Evolutionary conservation across 2,888 invertebrate species (phyloP).

Genomic region (Drosophila macrospina): DNA sequence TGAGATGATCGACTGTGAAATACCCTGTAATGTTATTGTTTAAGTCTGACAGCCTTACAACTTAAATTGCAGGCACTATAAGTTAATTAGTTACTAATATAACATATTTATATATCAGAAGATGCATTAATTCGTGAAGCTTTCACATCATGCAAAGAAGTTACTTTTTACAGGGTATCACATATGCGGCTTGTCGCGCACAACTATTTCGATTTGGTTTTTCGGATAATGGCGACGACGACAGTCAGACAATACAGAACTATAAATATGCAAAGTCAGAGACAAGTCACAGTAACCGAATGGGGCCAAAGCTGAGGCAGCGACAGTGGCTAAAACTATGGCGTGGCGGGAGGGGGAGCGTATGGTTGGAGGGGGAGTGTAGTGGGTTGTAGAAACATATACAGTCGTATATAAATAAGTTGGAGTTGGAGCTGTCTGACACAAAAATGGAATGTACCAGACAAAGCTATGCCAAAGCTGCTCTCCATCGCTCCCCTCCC

Average conservation of each 20-base stretch:
- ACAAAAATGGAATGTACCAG: slow-evolving; percentile 56
- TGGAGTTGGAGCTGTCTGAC: slow-evolving; percentile 51
- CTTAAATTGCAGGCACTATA: no score
- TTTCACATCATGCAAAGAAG: no score
- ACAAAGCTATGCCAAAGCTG: slow-evolving; percentile 40
- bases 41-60: no score
- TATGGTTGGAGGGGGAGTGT: not conserved
- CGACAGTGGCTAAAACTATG: not conserved
- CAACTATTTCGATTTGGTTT: slow-evolving; percentile 20
- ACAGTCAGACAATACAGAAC: slow-evolving; percentile 65
- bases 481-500: no score
- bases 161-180: slow-evolving; percentile 13
- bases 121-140: no score
- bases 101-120: no score
- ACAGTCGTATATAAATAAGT: slow-evolving; percentile 29
- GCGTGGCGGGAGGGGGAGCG: not conserved
- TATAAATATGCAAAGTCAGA: slow-evolving; percentile 69
- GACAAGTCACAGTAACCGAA: slow-evolving; percentile 47
- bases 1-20: not conserved
- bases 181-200: slow-evolving; percentile 19
- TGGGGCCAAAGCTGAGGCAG: slow-evolving; percentile 5
- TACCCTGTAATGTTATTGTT: not conserved
- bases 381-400: not conserved
- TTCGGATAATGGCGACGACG: slow-evolving; percentile 23
- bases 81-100: no score